Evolutionary conservation across 2,113 vertebrate species (phyloP).

Genomic region (Thomomys bottae): DNA sequence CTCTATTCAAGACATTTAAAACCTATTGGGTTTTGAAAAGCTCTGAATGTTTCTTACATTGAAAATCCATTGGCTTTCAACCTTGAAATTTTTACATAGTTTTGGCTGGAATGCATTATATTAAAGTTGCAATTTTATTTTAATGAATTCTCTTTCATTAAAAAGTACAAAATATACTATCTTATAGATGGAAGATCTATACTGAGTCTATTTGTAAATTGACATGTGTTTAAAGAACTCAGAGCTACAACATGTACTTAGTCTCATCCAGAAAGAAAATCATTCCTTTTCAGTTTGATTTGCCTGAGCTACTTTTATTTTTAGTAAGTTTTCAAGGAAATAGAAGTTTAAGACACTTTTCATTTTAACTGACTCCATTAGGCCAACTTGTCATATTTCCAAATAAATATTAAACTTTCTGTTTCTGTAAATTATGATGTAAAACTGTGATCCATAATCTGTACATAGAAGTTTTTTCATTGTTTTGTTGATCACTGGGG

Average conservation of each 20-base stretch:
- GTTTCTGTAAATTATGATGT: too few species aligned
- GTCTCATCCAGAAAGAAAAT: background rate
- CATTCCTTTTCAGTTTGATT: background rate
- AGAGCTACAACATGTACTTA: background rate
- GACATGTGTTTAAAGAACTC: background rate
- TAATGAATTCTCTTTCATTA: background rate
- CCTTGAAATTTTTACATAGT: background rate
- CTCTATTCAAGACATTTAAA: constrained; percentile 63
- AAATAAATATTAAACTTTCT: background rate
- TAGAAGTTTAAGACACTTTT: background rate
- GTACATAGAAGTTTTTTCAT: too few species aligned
- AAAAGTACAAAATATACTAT: background rate
- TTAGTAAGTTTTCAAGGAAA: constrained; percentile 19
- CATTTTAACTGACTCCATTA: background rate
- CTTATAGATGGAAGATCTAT: background rate
- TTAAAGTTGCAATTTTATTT: background rate
- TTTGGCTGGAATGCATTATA: background rate
- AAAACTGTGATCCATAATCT: too few species aligned
- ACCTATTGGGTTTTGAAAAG: background rate
- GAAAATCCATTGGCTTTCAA: constrained; percentile 26
- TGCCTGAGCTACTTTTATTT: constrained; percentile 7
- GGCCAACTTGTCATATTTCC: background rate
- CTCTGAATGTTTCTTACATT: background rate
- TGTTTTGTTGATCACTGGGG: too few species aligned
- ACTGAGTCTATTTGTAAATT: background rate